Conservation (phyloP, 2,888 invertebrate species). For the Vanessa cardui region DNA sequence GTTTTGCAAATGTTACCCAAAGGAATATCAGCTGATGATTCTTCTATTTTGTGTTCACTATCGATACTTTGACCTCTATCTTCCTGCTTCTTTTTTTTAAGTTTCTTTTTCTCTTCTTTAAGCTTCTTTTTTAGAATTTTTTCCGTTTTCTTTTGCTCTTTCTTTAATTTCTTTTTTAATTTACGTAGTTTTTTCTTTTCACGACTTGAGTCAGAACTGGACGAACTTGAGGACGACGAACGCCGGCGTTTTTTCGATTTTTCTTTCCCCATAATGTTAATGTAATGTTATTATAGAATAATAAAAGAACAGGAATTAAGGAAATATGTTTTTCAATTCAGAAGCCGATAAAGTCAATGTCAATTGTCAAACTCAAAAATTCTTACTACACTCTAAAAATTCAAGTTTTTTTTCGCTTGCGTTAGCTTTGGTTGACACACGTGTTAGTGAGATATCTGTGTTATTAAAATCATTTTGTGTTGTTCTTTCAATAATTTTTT, state of each 20-base stretch:
- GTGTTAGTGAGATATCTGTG: too few relatives aligned
- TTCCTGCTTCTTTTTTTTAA: slow-evolving; percentile 58
- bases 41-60: slow-evolving; percentile 48
- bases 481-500: too few relatives aligned
- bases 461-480: too few relatives aligned
- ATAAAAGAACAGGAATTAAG: too few relatives aligned
- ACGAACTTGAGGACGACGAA: slow-evolving; percentile 64
- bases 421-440: too few relatives aligned
- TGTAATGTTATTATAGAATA: too few relatives aligned
- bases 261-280: slow-evolving; percentile 63
- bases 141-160: slow-evolving; percentile 79
- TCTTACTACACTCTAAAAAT: background rate
- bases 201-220: slow-evolving; percentile 72
- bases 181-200: slow-evolving; percentile 80
- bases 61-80: slow-evolving; percentile 55
- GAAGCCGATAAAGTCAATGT: background rate
- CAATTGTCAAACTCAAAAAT: background rate
- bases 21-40: slow-evolving; percentile 68
- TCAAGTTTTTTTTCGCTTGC: too few relatives aligned
- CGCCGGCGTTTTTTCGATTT: slow-evolving; percentile 71
- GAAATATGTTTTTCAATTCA: background rate
- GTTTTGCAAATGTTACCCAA: slow-evolving; percentile 53
- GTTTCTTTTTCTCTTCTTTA: slow-evolving; percentile 71
- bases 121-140: slow-evolving; percentile 79
- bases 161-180: slow-evolving; percentile 80